These are phyloP conservation scores for Hypomesus transpacificus DNA, from an alignment of 2,113 vertebrate genomes.

Conservation along the genomic window DNA sequence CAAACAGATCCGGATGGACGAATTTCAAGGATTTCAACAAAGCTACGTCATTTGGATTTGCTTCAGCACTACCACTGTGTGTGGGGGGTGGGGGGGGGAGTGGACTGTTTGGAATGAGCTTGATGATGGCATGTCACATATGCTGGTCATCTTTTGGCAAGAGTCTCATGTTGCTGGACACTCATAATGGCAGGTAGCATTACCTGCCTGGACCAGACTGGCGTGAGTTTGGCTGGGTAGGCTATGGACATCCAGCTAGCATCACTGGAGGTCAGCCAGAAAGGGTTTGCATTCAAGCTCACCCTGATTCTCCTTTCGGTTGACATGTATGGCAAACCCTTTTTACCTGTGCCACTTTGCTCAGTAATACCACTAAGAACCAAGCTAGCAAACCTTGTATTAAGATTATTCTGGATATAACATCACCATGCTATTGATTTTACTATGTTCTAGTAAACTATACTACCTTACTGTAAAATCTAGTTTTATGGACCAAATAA, in stretches of 20 bases:
- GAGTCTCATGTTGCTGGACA: constrained; percentile 22
- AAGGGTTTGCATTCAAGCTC: constrained; percentile 53
- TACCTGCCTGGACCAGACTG: constrained; percentile 38
- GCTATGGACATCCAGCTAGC: constrained; percentile 29
- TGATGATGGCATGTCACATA: constrained; percentile 32
- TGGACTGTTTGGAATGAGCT: constrained; percentile 4
- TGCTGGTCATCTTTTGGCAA: constrained; percentile 46
- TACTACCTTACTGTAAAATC: no score
- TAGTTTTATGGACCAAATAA: no score
- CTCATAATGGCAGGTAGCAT: constrained; percentile 43
- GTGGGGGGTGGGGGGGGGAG: neutral
- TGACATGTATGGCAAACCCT: neutral
- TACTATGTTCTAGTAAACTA: no score
- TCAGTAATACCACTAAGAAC: no score
- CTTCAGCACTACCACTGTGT: neutral
- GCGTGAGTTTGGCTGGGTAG: constrained; percentile 47
- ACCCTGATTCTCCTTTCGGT: constrained; percentile 41
- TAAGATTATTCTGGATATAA: no score
- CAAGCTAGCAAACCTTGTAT: no score
- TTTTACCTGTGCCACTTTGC: no score
- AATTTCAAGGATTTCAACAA: neutral
- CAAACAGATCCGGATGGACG: constrained; percentile 14
- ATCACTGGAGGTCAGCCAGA: constrained; percentile 62
- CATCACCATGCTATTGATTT: no score
- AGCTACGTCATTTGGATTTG: neutral